phyloP scores from a whole-genome alignment of 2,113 vertebrate genomes.

The Odocoileus virginianus region DNA sequence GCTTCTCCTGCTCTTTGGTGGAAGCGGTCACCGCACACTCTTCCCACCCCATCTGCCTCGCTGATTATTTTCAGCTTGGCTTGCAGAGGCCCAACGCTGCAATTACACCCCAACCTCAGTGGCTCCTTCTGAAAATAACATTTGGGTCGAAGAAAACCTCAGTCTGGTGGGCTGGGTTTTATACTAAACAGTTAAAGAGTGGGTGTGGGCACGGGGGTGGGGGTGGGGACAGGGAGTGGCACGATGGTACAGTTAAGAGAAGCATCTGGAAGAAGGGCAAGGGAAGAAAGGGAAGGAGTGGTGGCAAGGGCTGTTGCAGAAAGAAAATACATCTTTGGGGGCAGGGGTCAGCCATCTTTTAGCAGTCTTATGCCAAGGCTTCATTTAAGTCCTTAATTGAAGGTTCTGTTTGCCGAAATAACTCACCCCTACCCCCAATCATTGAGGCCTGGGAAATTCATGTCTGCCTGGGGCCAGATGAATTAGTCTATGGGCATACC shows the following conservation, averaged over 20 bases:
- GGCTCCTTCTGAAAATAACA: constrained; percentile 85
- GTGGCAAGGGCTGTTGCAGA: neutral
- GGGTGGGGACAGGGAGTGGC: constrained; percentile 63
- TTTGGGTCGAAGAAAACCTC: constrained; percentile 83
- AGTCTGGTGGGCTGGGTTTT: constrained; percentile 85
- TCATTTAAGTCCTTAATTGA: constrained; percentile 49
- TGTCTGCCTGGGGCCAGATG: constrained; percentile 43
- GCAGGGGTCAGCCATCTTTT: constrained; percentile 44
- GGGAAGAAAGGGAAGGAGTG: constrained; percentile 45
- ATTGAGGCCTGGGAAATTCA: constrained; percentile 53
- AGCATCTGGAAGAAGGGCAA: constrained; percentile 54
- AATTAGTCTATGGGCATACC: constrained; percentile 54
- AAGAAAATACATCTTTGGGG: neutral
- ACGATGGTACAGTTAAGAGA: constrained; percentile 59
- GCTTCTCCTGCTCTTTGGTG: constrained; percentile 58
- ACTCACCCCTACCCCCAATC: neutral
- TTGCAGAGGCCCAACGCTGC: constrained; percentile 78
- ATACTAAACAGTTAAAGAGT: constrained; percentile 85
- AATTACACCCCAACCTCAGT: constrained; percentile 86
- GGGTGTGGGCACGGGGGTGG: constrained; percentile 76
- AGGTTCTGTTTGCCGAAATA: constrained; percentile 54
- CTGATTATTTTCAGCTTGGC: constrained; percentile 84
- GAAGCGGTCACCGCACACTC: constrained; percentile 63
- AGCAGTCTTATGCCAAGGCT: constrained; percentile 27
- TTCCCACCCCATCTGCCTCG: constrained; percentile 78